Evolutionary conservation across 2,113 vertebrate species (phyloP).

Genomic region (Tupaia tana): DNA sequence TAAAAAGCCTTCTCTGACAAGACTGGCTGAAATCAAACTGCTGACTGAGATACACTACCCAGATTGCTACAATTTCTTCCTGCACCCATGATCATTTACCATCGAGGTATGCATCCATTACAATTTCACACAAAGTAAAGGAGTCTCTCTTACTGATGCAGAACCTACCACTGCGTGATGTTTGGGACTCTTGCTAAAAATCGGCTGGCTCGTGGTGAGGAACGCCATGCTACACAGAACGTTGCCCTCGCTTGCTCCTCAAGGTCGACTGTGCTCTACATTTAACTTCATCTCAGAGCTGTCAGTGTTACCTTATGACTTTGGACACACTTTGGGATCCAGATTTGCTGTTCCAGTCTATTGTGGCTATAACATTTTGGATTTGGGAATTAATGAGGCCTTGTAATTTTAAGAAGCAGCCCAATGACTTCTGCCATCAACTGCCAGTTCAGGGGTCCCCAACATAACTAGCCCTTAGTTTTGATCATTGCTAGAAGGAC

Average conservation of each 20-base stretch:
- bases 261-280: not conserved
- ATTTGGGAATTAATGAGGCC: not conserved
- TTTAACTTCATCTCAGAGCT: not conserved
- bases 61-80: not conserved
- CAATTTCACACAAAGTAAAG: not conserved
- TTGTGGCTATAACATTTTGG: not conserved
- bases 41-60: not conserved
- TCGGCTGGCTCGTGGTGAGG: not conserved
- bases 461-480: not conserved
- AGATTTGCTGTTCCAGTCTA: not conserved
- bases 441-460: not conserved
- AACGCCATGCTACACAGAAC: too few species aligned
- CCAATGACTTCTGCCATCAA: not conserved
- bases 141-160: not conserved
- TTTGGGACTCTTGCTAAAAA: not conserved
- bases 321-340: not conserved
- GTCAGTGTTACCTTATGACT: not conserved
- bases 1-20: not conserved
- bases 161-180: not conserved
- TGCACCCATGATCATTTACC: not conserved
- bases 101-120: not conserved
- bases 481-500: not conserved
- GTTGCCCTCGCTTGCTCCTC: not conserved
- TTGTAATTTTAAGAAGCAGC: not conserved
- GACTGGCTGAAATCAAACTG: not conserved